Evolutionary conservation across 1,140 invertebrate genomes (phyloP).

Genomic region (Apis dorsata): DNA sequence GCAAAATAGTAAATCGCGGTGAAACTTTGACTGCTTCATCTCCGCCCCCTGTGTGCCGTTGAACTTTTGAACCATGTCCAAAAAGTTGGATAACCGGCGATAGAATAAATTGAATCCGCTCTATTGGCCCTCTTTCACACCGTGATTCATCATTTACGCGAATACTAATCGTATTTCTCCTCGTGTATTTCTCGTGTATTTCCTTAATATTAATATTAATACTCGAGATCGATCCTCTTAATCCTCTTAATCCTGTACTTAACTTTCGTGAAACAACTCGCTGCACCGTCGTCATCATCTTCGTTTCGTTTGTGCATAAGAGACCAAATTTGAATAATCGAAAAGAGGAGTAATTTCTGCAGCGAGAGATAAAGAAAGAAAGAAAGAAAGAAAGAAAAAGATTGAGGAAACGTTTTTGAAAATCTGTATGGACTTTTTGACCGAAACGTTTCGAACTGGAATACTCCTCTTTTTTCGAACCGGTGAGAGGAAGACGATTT

Average conservation of each 20-base stretch:
- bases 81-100: slow-evolving; percentile 5
- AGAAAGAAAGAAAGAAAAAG: too few relatives aligned
- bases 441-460: too few relatives aligned
- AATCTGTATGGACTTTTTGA: too few relatives aligned
- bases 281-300: not conserved
- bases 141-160: not conserved
- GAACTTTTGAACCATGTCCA: slow-evolving; percentile 26
- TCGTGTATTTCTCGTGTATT: not conserved
- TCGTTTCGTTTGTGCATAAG: not conserved
- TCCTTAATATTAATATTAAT: not conserved
- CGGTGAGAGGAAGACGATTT: too few relatives aligned
- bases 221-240: not conserved
- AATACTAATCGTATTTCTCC: not conserved
- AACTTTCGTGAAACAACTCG: too few relatives aligned
- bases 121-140: slow-evolving; percentile 13
- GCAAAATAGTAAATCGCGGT: not conserved
- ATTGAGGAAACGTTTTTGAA: too few relatives aligned
- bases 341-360: too few relatives aligned
- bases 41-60: not conserved
- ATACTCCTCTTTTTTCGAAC: too few relatives aligned
- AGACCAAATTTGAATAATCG: too few relatives aligned
- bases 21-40: not conserved
- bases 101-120: slow-evolving; percentile 8
- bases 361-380: too few relatives aligned
- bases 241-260: too few relatives aligned